Evolutionary conservation across 2,113 vertebrate species (phyloP).

Genomic region (Malaclemys terrapin): DNA sequence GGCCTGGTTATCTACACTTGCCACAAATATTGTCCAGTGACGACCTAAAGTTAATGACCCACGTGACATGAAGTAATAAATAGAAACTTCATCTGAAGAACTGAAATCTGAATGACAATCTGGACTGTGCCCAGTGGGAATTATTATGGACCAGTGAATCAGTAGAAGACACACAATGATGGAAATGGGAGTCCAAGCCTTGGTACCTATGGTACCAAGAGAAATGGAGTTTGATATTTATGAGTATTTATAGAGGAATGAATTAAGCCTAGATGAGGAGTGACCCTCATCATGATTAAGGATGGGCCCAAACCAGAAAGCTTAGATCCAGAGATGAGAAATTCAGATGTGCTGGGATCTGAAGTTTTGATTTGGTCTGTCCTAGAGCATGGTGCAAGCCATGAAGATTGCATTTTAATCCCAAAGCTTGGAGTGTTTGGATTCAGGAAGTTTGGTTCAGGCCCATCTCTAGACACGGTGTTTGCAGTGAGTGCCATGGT

Average conservation of each 20-base stretch:
- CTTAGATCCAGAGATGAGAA: background rate
- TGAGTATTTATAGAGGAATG: fast-evolving
- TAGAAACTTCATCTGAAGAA: fast-evolving
- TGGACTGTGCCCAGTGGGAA: background rate
- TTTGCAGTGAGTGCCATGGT: fast-evolving
- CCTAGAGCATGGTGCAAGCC: background rate
- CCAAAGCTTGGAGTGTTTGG: background rate
- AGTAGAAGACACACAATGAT: background rate
- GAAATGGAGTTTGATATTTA: fast-evolving
- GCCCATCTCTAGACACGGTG: fast-evolving
- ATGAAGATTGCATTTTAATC: background rate
- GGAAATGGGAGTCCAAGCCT: background rate
- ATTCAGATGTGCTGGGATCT: fast-evolving
- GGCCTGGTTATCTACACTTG: background rate
- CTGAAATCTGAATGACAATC: background rate
- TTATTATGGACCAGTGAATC: background rate
- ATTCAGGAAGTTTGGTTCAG: background rate
- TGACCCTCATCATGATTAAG: background rate
- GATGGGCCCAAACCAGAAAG: background rate
- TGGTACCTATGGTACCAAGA: background rate
- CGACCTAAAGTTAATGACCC: fast-evolving
- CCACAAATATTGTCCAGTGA: conserved; percentile 10
- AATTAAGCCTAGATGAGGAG: background rate
- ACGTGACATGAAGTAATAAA: background rate
- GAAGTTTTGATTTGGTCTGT: background rate